Evolutionary conservation across 1,140 invertebrate genomes (phyloP).

Genomic region (Drosophila kurseongensis): DNA sequence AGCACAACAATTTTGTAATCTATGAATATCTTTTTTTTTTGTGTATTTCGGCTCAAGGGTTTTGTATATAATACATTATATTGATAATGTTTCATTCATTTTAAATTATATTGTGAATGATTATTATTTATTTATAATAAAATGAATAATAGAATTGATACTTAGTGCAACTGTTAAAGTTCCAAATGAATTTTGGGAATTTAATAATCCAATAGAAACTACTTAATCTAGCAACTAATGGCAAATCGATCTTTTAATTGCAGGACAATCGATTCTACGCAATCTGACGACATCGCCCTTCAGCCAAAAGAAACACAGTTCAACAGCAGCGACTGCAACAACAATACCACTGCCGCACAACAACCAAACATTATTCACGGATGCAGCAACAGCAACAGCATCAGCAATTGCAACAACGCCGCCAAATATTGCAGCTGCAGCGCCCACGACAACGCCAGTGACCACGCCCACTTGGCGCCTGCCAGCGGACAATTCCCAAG

Average conservation of each 20-base stretch:
- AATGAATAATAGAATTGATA: too few species aligned
- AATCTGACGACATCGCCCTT: constrained; percentile 83
- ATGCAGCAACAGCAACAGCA: constrained; percentile 33
- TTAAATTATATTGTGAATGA: too few species aligned
- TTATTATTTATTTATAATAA: too few species aligned
- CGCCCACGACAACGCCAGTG: constrained; percentile 32
- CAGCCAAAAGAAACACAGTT: constrained; percentile 78
- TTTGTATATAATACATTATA: too few species aligned
- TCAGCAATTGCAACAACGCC: constrained; percentile 15
- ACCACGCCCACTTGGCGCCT: constrained; percentile 48
- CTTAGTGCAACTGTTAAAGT: too few species aligned
- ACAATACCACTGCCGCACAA: constrained; percentile 55
- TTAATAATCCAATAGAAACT: too few species aligned
- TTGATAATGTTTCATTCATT: too few species aligned
- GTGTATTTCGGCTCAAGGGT: too few species aligned
- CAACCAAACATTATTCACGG: constrained; percentile 25
- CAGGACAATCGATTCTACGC: constrained; percentile 79
- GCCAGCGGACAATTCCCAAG: constrained; percentile 44
- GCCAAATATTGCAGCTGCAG: constrained; percentile 31
- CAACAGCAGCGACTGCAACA: constrained; percentile 29
- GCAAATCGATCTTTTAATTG: not conserved
- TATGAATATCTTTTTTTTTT: too few species aligned
- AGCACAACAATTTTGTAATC: too few species aligned
- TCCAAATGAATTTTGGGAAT: too few species aligned
- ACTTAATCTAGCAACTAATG: not conserved